These are phyloP conservation scores for Verasper variegatus DNA, from an alignment of 2,113 vertebrate species.

Conservation along the genomic window DNA sequence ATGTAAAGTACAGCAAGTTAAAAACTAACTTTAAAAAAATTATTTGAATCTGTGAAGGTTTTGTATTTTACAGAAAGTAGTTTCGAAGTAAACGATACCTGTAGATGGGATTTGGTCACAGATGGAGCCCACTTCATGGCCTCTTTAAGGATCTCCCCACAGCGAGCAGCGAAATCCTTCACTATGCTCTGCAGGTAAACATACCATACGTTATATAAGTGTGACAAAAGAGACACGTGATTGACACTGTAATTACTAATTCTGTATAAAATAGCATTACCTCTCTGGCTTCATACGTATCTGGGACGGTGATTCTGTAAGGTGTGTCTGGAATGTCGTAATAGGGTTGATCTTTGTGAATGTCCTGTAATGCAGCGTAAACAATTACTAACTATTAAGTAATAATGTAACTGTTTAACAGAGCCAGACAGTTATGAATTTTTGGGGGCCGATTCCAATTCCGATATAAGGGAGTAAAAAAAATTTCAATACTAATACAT, in stretches of 20 bases:
- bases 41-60: background rate
- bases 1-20: background rate
- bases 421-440: too few species aligned
- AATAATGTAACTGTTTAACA: background rate
- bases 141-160: slow-evolving; percentile 97
- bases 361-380: slow-evolving; percentile 84
- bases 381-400: background rate
- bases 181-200: slow-evolving; percentile 89
- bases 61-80: background rate
- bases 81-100: slow-evolving; percentile 80
- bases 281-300: slow-evolving; percentile 96
- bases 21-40: background rate
- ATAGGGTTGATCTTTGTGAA: slow-evolving; percentile 98
- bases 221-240: background rate
- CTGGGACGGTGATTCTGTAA: slow-evolving; percentile 95
- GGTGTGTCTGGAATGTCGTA: slow-evolving; percentile 98
- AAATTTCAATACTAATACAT: too few species aligned
- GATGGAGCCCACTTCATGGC: slow-evolving; percentile 99
- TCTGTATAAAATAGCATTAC: slow-evolving; percentile 67
- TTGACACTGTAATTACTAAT: background rate
- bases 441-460: too few species aligned
- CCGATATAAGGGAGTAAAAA: too few species aligned
- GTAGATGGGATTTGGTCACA: slow-evolving; percentile 96
- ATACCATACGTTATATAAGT: fast-evolving
- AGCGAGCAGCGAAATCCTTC: slow-evolving; percentile 97